Percentiles rank a stretch among this genome's conserved stretches.
These are phyloP conservation scores for Takifugu ocellatus DNA, from an alignment of 2,797 vertebrate species.

Conservation along the genomic window DNA sequence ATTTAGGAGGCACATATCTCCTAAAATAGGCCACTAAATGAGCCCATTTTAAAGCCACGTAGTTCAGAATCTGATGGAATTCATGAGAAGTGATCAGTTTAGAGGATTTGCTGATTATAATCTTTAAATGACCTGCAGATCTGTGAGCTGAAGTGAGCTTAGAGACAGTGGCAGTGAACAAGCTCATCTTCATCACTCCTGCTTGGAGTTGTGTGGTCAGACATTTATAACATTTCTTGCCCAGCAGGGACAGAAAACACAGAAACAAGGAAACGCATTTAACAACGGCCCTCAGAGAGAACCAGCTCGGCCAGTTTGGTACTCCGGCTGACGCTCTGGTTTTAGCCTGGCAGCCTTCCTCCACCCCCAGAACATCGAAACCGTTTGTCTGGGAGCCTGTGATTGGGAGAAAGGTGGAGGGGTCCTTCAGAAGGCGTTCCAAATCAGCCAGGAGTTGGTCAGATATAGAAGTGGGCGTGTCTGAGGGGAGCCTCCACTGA, in stretches of 20 bases:
- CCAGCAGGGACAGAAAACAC: conserved; percentile 69
- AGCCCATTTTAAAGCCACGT: conserved; percentile 12
- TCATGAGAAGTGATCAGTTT: conserved; percentile 1
- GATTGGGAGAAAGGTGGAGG: conserved; percentile 70
- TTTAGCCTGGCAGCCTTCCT: conserved; percentile 30
- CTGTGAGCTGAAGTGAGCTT: conserved; percentile 6
- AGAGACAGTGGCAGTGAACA: conserved; percentile 13
- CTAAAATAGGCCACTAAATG: conserved; percentile 22
- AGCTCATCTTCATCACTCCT: conserved; percentile 64
- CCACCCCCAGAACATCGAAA: conserved; percentile 17
- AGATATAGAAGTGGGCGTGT: conserved; percentile 62
- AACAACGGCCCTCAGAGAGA: conserved; percentile 70
- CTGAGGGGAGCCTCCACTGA: conserved; percentile 28
- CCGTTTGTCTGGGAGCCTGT: conserved; percentile 54
- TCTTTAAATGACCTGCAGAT: conserved; percentile 23
- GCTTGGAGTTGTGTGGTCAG: conserved; percentile 50
- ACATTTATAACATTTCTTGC: conserved; percentile 71
- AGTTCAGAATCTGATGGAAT: conserved; percentile 12
- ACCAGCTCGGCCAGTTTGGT: conserved; percentile 66
- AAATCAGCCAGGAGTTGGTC: conserved; percentile 68
- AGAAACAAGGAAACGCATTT: conserved; percentile 70
- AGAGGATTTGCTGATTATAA: not conserved
- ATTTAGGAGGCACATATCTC: conserved; percentile 21
- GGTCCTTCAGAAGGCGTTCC: conserved; percentile 56
- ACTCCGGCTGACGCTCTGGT: conserved; percentile 30